phyloP scores from a whole-genome alignment of 2,113 vertebrate species.

The Oxygymnocypris stewartii region DNA sequence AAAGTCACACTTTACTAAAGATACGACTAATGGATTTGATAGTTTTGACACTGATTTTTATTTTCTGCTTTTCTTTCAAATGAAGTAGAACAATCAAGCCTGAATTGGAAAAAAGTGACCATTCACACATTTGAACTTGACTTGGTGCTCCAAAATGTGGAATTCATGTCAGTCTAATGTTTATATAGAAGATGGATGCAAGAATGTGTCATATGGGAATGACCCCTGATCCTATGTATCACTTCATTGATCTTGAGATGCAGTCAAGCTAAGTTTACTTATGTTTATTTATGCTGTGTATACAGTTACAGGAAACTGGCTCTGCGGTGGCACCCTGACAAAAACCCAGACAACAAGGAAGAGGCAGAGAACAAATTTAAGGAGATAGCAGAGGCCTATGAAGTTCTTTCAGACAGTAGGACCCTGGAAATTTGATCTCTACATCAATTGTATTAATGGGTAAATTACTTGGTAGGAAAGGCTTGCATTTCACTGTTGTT shows the following conservation, averaged over 20 bases:
- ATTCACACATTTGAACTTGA: neutral
- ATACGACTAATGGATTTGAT: slow-evolving; percentile 21
- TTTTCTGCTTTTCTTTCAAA: neutral
- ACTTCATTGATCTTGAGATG: slow-evolving; percentile 2
- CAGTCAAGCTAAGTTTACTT: neutral
- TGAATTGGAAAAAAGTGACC: neutral
- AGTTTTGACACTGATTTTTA: neutral
- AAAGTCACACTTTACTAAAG: neutral
- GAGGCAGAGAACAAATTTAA: slow-evolving; percentile 93
- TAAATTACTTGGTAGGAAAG: neutral
- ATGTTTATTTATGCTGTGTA: slow-evolving; percentile 21
- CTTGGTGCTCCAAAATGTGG: neutral
- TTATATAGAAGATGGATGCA: neutral
- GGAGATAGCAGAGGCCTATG: slow-evolving; percentile 93
- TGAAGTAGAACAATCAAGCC: neutral
- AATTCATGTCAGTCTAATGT: neutral
- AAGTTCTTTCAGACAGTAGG: slow-evolving; percentile 97
- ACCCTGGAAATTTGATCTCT: neutral
- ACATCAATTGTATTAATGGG: neutral
- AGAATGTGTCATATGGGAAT: neutral
- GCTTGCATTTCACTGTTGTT: slow-evolving; percentile 16
- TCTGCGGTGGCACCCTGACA: slow-evolving; percentile 96
- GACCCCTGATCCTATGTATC: neutral
- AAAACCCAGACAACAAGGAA: slow-evolving; percentile 97
- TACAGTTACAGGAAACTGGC: slow-evolving; percentile 90